phyloP scores from a whole-genome alignment of 2,113 vertebrate genomes.

The Psilopsiagon aurifrons region DNA sequence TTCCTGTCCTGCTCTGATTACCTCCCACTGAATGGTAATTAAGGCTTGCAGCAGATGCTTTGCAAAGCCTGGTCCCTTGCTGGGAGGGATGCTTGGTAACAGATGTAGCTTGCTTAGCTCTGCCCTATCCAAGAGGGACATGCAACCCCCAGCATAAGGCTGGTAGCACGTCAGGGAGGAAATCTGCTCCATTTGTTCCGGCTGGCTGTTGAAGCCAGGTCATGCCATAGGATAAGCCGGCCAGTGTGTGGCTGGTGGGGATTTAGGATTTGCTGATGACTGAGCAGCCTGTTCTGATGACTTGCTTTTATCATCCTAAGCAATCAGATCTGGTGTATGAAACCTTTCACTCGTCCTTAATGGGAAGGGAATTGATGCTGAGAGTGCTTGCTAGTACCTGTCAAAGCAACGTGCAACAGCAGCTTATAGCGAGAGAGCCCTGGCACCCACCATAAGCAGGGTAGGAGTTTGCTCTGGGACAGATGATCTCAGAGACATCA shows the following conservation, averaged over 20 bases:
- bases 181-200: background rate
- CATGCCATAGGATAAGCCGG: background rate
- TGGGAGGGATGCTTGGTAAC: background rate
- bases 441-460: background rate
- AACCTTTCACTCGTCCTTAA: background rate
- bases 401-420: background rate
- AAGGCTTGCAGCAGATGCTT: background rate
- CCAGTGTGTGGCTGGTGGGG: background rate
- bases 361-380: background rate
- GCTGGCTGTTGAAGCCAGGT: background rate
- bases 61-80: background rate
- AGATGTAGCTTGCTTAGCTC: background rate
- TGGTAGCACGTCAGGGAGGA: background rate
- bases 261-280: background rate
- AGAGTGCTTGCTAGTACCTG: background rate
- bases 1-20: background rate
- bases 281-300: background rate
- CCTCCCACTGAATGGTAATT: background rate
- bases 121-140: accelerated
- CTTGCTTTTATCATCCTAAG: background rate
- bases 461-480: background rate
- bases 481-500: background rate
- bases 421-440: background rate
- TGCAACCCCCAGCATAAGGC: background rate
- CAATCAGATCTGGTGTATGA: background rate